Conservation (phyloP, 2,797 vertebrate species). For the Aphelocoma californica region DNA sequence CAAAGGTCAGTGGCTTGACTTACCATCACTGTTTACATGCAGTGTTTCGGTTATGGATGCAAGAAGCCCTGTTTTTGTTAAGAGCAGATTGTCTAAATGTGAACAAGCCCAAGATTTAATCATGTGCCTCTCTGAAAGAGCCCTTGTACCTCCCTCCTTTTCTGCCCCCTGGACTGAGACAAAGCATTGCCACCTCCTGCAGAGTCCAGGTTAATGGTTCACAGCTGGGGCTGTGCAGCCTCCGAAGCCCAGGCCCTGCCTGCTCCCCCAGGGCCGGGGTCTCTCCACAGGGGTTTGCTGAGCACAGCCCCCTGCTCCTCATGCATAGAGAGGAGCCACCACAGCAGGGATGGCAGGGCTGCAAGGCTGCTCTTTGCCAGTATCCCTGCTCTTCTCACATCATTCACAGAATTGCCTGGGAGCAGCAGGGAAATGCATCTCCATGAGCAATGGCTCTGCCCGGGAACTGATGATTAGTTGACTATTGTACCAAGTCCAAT, state of each 20-base stretch:
- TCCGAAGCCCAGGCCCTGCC: fast-evolving
- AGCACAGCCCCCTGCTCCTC: fast-evolving
- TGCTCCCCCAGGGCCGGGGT: fast-evolving
- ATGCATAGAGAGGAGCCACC: neutral
- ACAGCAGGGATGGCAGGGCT: neutral
- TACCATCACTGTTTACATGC: neutral
- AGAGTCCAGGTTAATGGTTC: neutral
- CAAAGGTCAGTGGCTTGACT: neutral
- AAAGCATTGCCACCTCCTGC: neutral
- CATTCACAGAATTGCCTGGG: neutral
- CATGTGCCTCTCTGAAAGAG: neutral
- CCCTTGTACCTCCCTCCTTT: neutral
- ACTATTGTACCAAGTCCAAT: neutral
- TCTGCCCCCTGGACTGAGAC: neutral
- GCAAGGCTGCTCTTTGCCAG: neutral
- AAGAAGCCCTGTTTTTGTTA: neutral
- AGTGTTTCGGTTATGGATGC: neutral
- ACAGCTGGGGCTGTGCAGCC: neutral
- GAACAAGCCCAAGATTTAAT: neutral
- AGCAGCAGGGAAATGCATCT: neutral
- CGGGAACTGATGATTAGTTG: neutral
- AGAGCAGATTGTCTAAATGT: neutral
- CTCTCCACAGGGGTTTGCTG: neutral
- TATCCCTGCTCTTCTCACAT: neutral
- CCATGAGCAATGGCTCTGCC: neutral